Evolutionary conservation across 2,888 invertebrate species (phyloP).

Genomic region (Dryadula phaetusa): DNA sequence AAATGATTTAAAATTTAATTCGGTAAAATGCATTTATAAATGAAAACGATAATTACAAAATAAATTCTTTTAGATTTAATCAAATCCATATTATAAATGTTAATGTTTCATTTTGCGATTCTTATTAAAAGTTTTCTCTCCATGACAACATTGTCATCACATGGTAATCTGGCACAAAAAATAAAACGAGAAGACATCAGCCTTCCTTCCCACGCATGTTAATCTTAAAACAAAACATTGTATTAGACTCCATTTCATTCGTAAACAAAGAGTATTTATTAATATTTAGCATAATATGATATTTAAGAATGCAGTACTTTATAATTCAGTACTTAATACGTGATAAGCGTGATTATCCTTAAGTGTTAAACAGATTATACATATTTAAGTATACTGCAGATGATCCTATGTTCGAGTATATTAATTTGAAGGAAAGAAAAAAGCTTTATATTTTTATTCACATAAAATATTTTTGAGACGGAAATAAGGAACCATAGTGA

Average conservation of each 20-base stretch:
- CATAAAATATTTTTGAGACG: neutral
- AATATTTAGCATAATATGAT: conserved; percentile 13
- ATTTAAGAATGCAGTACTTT: neutral
- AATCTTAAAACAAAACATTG: conserved; percentile 24
- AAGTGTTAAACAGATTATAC: neutral
- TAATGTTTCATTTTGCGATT: neutral
- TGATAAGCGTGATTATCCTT: neutral
- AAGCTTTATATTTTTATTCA: neutral
- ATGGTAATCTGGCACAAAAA: conserved; percentile 28
- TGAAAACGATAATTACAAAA: too few species aligned
- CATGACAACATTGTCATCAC: conserved; percentile 23
- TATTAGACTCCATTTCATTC: conserved; percentile 18
- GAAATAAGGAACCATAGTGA: neutral
- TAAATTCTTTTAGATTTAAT: neutral
- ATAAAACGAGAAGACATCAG: conserved; percentile 25
- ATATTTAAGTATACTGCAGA: neutral
- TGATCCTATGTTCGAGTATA: too few species aligned
- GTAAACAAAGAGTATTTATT: conserved; percentile 22
- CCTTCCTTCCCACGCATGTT: conserved; percentile 30
- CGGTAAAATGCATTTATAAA: too few species aligned
- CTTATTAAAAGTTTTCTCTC: conserved; percentile 2
- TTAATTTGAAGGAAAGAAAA: too few species aligned
- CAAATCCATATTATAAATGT: neutral
- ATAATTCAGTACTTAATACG: neutral
- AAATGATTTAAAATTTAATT: too few species aligned